Percentiles rank a stretch among this genome's conserved stretches.
Evolutionary conservation across 2,113 vertebrate genomes (phyloP).

Genomic region (Acanthochromis polyacanthus): DNA sequence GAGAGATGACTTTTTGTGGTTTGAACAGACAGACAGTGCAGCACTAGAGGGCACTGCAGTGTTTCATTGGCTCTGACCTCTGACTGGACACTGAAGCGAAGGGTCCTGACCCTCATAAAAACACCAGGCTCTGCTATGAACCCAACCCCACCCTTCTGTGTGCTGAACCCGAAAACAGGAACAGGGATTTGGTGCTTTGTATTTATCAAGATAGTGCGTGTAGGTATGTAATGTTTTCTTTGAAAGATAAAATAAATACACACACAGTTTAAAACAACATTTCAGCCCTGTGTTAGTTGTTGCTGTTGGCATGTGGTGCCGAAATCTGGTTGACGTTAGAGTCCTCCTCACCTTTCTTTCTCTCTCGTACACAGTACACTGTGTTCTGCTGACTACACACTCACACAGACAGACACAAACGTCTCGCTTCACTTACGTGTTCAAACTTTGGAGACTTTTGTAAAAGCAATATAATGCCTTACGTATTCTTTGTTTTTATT

Average conservation of each 20-base stretch:
- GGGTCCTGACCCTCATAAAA: conserved; percentile 68
- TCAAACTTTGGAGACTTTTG: conserved; percentile 76
- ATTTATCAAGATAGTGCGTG: conserved; percentile 78
- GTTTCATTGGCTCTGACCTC: conserved; percentile 87
- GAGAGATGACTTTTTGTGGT: conserved; percentile 14
- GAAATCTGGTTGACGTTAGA: conserved; percentile 83
- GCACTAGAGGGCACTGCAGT: conserved; percentile 95
- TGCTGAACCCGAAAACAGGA: conserved; percentile 72
- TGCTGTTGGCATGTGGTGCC: conserved; percentile 82
- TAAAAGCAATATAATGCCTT: conserved; percentile 84
- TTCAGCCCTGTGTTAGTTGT: conserved; percentile 75
- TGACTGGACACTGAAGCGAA: conserved; percentile 61
- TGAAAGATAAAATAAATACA: conserved; percentile 84
- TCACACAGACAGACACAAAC: conserved; percentile 20
- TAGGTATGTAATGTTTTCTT: conserved; percentile 85
- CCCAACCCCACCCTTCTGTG: conserved; percentile 47
- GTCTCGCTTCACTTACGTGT: conserved; percentile 31
- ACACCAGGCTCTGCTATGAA: conserved; percentile 46
- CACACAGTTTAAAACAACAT: conserved; percentile 85
- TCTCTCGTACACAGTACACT: conserved; percentile 43
- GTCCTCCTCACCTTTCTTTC: conserved; percentile 79
- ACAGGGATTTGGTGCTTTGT: conserved; percentile 70
- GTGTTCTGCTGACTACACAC: conserved; percentile 75
- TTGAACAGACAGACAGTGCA: conserved; percentile 36
- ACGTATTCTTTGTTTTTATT: conserved; percentile 84